phyloP scores from a whole-genome alignment of 2,888 invertebrate genomes.

The Liodrosophila aerea region DNA sequence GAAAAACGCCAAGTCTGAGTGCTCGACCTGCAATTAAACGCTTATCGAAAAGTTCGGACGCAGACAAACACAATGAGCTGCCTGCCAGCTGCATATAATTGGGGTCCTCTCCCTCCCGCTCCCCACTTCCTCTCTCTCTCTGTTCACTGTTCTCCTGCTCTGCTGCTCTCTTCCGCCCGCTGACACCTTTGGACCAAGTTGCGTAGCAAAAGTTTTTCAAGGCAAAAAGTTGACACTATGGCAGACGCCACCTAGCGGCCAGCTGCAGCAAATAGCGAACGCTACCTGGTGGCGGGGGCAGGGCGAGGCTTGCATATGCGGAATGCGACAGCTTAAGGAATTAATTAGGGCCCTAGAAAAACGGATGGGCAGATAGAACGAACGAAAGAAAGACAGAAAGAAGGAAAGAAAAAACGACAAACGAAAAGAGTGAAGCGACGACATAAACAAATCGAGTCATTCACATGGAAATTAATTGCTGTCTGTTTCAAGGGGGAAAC shows the following conservation, averaged over 20 bases:
- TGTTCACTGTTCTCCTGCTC: too few relatives aligned
- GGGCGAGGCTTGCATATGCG: conserved; percentile 32
- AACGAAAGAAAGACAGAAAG: too few relatives aligned
- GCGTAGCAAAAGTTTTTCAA: conserved; percentile 28
- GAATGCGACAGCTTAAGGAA: conserved; percentile 41
- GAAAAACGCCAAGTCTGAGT: conserved; percentile 29
- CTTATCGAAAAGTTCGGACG: conserved; percentile 66
- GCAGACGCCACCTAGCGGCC: not conserved
- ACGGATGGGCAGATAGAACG: conserved; percentile 26
- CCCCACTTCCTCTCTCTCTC: conserved; percentile 6
- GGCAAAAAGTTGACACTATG: conserved; percentile 16
- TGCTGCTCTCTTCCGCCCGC: not conserved
- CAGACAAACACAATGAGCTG: conserved; percentile 41
- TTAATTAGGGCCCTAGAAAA: conserved; percentile 57
- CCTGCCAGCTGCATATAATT: conserved; percentile 54
- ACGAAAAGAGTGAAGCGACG: too few relatives aligned
- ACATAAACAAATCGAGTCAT: conserved; percentile 57
- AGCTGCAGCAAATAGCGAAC: conserved; percentile 7
- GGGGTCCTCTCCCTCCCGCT: conserved; percentile 50
- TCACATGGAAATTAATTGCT: conserved; percentile 68
- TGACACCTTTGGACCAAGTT: conserved; percentile 21
- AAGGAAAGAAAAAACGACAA: conserved; percentile 13
- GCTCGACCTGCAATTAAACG: conserved; percentile 69
- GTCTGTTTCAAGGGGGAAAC: conserved; percentile 22
- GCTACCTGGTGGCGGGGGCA: too few relatives aligned